These are phyloP conservation scores for Microcebus lehilahytsara DNA, from an alignment of 2,113 vertebrate genomes.

Conservation along the genomic window DNA sequence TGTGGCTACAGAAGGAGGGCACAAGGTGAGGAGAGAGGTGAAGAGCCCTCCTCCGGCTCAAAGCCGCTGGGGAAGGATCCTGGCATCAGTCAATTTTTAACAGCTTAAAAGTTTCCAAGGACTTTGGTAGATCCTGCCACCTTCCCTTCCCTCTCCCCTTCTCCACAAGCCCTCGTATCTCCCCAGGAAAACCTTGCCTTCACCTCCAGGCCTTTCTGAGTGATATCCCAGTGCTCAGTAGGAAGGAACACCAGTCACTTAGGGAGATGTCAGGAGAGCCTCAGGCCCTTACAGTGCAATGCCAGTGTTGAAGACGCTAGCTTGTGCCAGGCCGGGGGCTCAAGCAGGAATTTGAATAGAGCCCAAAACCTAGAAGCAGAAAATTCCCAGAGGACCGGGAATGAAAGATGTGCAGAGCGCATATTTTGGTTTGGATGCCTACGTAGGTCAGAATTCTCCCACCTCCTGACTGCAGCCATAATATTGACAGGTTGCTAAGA, in stretches of 20 bases:
- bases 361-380: constrained; percentile 59
- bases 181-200: neutral
- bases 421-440: constrained; percentile 58
- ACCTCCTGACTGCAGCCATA: constrained; percentile 66
- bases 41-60: neutral
- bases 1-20: neutral
- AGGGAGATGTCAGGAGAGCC: neutral
- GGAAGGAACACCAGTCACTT: neutral
- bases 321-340: constrained; percentile 28
- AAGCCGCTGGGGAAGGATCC: neutral
- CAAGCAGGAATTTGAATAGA: constrained; percentile 41
- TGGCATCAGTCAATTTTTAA: neutral
- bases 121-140: neutral
- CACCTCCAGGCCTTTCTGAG: neutral
- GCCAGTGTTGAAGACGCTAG: neutral
- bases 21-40: neutral
- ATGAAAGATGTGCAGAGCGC: neutral
- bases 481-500: constrained; percentile 86
- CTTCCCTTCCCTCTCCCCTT: neutral
- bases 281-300: neutral
- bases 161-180: neutral
- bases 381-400: constrained; percentile 57
- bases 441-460: constrained; percentile 58
- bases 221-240: neutral
- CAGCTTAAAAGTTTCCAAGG: neutral